These are phyloP conservation scores for Patagioenas fasciata DNA, from an alignment of 2,113 vertebrate species.

Conservation along the genomic window DNA sequence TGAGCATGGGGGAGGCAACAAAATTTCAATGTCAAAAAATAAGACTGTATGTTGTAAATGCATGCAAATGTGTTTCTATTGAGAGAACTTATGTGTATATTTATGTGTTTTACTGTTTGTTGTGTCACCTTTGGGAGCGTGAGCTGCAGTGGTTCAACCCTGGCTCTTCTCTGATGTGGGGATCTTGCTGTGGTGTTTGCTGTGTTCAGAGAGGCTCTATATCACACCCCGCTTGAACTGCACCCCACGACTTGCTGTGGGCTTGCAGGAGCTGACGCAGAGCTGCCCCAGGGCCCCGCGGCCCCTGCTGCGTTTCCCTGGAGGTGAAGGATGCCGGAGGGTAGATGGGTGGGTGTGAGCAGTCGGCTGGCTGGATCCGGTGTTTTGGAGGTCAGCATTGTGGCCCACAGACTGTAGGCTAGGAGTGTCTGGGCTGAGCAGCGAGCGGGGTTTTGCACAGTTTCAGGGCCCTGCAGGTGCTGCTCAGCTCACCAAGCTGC, in stretches of 20 bases:
- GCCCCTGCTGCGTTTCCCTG: background rate
- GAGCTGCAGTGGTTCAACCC: background rate
- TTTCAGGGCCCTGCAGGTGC: background rate
- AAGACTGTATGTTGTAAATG: background rate
- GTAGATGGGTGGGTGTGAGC: fast-evolving
- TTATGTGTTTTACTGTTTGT: background rate
- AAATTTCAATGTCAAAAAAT: background rate
- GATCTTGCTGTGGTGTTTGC: background rate
- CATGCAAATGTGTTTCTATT: background rate
- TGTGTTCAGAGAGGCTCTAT: background rate
- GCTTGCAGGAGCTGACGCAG: background rate
- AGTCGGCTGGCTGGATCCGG: background rate
- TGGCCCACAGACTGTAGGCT: background rate
- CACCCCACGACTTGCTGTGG: background rate
- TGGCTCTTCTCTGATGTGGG: background rate
- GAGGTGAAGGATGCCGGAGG: background rate
- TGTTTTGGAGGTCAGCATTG: fast-evolving
- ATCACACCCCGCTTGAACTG: background rate
- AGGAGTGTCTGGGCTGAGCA: background rate
- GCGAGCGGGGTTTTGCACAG: fast-evolving
- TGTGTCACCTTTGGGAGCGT: fast-evolving
- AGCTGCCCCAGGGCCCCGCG: background rate
- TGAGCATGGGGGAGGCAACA: fast-evolving
- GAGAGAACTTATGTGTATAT: background rate
- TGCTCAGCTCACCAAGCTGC: background rate